phyloP scores from a whole-genome alignment of 2,113 vertebrate genomes.

The Bucco capensis region DNA sequence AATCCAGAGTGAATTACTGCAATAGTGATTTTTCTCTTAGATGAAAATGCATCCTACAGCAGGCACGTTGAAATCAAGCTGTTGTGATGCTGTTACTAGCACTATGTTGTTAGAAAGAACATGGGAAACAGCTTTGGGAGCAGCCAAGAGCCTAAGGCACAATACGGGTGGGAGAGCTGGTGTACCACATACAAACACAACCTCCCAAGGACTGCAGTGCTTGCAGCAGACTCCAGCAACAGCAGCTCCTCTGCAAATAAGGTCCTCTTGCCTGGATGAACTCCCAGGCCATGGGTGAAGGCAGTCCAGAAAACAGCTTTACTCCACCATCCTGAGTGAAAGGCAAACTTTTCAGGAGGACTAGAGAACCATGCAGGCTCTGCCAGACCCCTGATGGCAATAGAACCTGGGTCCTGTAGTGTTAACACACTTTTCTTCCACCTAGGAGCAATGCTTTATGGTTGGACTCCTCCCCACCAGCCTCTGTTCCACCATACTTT shows the following conservation, averaged over 20 bases:
- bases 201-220: neutral
- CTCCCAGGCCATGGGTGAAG: neutral
- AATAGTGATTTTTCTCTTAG: neutral
- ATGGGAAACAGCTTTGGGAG: neutral
- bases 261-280: neutral
- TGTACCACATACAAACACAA: neutral
- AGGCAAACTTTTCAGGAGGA: neutral
- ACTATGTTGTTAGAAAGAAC: neutral
- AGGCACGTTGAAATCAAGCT: neutral
- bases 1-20: neutral
- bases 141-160: neutral
- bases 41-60: neutral
- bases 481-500: neutral
- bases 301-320: neutral
- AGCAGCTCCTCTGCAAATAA: neutral
- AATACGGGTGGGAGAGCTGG: neutral
- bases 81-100: neutral
- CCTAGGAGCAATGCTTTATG: neutral
- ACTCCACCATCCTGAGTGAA: accelerated
- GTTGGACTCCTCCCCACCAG: neutral
- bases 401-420: neutral
- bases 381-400: neutral
- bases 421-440: neutral
- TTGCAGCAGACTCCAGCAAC: neutral
- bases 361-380: neutral